phyloP scores from a whole-genome alignment of 1,140 invertebrate genomes.

The Bombus sibiricus region DNA sequence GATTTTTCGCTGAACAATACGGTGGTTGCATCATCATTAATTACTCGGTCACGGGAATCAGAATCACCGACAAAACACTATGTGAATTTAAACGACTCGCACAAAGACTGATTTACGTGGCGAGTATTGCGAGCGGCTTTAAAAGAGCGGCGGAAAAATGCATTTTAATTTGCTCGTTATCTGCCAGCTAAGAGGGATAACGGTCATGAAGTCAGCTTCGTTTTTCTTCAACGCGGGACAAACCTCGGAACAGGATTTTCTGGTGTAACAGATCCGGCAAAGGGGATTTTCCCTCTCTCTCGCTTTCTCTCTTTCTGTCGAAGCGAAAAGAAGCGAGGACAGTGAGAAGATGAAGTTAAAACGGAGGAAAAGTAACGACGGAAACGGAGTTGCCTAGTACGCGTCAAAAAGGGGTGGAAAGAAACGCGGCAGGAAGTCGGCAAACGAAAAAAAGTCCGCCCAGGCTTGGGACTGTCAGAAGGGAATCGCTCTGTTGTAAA shows the following conservation, averaged over 20 bases:
- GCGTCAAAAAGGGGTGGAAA: neutral
- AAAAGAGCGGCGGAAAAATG: neutral
- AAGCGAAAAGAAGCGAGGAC: conserved; percentile 8
- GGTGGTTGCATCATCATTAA: neutral
- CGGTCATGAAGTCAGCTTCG: conserved; percentile 22
- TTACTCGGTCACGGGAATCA: neutral
- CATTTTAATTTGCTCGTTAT: conserved; percentile 51
- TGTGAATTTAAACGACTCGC: neutral
- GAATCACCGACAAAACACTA: neutral
- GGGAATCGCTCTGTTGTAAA: neutral
- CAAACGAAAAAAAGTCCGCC: neutral
- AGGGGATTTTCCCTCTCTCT: neutral
- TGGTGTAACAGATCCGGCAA: neutral
- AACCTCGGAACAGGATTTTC: conserved; percentile 38
- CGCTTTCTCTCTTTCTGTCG: neutral
- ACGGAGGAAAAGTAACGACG: conserved; percentile 23
- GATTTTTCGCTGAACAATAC: neutral
- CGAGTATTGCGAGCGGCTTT: neutral
- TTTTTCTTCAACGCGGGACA: conserved; percentile 11
- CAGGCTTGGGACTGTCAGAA: no score
- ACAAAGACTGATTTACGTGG: neutral
- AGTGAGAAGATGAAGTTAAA: conserved; percentile 47
- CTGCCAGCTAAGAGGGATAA: neutral
- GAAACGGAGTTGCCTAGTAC: no score
- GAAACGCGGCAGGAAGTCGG: neutral